A percentile compares a stretch with the other conserved stretches of the same genome.
phyloP scores from a whole-genome alignment of 2,888 invertebrate genomes.

The Tetanocera ferruginea region DNA sequence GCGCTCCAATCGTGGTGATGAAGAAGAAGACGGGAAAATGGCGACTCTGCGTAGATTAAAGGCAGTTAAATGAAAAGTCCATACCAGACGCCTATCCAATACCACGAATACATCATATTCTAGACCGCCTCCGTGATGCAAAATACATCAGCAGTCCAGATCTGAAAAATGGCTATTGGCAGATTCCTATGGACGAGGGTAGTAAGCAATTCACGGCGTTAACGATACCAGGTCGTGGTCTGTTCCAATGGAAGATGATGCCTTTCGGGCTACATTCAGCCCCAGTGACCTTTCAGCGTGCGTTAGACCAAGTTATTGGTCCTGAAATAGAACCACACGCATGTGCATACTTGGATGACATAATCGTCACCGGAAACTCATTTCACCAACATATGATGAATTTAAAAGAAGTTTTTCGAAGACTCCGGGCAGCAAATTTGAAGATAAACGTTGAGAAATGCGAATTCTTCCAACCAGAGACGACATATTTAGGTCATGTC shows the following conservation, averaged over 20 bases:
- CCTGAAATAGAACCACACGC: conserved; percentile 25
- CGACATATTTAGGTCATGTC: background rate
- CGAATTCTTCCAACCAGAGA: conserved; percentile 12
- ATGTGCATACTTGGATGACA: conserved; percentile 22
- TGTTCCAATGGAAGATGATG: conserved; percentile 34
- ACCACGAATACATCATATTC: conserved; percentile 19
- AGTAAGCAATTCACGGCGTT: no score
- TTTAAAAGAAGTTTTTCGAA: background rate
- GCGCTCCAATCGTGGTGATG: conserved; percentile 30
- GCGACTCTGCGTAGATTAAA: conserved; percentile 39
- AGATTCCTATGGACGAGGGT: background rate
- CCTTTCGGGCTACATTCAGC: conserved; percentile 39
- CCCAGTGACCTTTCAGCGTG: conserved; percentile 36
- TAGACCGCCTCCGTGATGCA: conserved; percentile 25
- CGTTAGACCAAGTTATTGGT: conserved; percentile 22
- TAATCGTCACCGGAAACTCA: background rate
- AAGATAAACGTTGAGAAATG: conserved; percentile 17
- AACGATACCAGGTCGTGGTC: conserved; percentile 29
- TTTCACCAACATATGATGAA: background rate
- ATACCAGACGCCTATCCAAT: conserved; percentile 34
- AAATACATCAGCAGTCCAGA: conserved; percentile 34
- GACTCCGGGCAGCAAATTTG: conserved; percentile 20
- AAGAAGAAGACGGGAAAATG: conserved; percentile 32
- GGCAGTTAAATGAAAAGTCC: conserved; percentile 25
- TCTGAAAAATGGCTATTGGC: conserved; percentile 2